Conservation (phyloP, 2,113 vertebrate genomes). For the Paradoxurus hermaphroditus region DNA sequence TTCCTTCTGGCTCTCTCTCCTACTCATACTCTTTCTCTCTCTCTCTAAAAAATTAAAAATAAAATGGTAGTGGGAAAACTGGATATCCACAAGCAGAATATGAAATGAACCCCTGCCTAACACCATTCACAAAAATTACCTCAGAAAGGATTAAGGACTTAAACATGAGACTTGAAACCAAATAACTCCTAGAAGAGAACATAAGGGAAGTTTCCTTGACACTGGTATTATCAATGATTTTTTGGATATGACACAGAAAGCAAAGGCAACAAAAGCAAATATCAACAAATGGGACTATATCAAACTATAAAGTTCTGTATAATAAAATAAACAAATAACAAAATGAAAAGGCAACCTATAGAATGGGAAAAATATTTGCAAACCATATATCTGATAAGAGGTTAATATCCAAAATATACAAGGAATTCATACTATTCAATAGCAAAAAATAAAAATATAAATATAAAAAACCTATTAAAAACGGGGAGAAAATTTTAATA, state of each 20-base stretch:
- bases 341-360: neutral
- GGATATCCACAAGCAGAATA: neutral
- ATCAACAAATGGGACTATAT: neutral
- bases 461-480: neutral
- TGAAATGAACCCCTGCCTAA: neutral
- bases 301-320: neutral
- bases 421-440: neutral
- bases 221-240: neutral
- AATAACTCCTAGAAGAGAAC: neutral
- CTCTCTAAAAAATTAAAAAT: too few species aligned
- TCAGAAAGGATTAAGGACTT: neutral
- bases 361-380: neutral
- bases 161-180: neutral
- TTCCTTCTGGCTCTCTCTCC: too few species aligned
- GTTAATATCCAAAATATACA: neutral
- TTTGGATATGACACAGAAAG: neutral
- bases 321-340: neutral
- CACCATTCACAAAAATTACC: neutral
- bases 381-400: neutral
- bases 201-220: neutral
- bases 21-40: too few species aligned
- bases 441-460: neutral
- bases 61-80: neutral
- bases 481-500: neutral
- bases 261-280: neutral